Base-by-base conservation (phyloP, 2,797 vertebrate species). In the Acipenser ruthenus region DNA sequence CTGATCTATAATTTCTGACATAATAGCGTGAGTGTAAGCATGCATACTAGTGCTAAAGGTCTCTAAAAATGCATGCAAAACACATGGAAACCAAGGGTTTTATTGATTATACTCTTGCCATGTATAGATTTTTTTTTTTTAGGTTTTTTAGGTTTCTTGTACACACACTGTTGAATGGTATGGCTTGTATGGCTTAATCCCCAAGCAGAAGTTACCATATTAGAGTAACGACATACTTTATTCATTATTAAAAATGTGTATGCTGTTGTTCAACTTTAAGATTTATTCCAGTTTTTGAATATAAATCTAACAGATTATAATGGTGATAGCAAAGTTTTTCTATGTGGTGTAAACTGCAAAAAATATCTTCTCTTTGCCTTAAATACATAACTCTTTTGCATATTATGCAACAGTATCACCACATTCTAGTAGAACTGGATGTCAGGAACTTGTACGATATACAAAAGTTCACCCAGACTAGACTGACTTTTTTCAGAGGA, bases 1-100 rank as follows among this genome's bases (percentile, higher is more conserved):
- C 48, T 59, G 11, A 67, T 63, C 50, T 18, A 70, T 64, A 61
- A 37, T 64, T 61, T 65, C 60, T 51, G 65, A 66, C 62, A 68
- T 62, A 23, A 12, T 49, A 11, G 10, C 50, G 63, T 47, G 60
- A 23, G 60, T 10, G 18, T 1, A 65, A 23, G 65, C 56, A 63
- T 72, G n/a, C 12, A 65, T 47, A 61, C 60, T 23, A 52, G 47
- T 60, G 9, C 65, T 70, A 63, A 52, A 65, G 69, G 18, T 37
- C 49, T 23, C 56, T 5, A 37, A 68, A 12, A 49, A 63, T 7
- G 50, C 23, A 68, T 8, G 15, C 11, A 9, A 69, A 67, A 61
- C 49, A 15, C 23, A 67, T 47, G 50, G 63, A 59, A 49, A 13
- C 4, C 60, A 10, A 18, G 13, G 13, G 10, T 12, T 58, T 6